phyloP scores from a whole-genome alignment of 2,797 vertebrate species.

The Salarias fasciatus region DNA sequence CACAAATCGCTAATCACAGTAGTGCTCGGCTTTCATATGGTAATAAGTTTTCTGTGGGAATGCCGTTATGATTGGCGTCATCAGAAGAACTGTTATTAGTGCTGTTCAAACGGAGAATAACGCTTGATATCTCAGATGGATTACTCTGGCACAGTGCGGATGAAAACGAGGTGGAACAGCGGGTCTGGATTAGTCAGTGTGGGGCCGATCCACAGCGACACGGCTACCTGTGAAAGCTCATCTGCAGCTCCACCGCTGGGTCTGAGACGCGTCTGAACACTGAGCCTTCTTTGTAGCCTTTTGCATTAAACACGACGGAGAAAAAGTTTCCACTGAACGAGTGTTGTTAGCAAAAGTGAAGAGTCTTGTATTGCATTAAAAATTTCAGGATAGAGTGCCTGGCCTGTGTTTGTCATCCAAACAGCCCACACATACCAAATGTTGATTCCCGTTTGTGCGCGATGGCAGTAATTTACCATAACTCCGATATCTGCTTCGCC shows the following conservation, averaged over 20 bases:
- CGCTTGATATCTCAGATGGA: slow-evolving; percentile 42
- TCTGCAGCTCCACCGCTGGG: not conserved
- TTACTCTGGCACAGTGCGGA: slow-evolving; percentile 45
- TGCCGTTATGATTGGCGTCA: slow-evolving; percentile 52
- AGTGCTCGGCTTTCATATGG: slow-evolving; percentile 47
- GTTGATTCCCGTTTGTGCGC: slow-evolving; percentile 16
- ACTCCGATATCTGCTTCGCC: slow-evolving; percentile 12
- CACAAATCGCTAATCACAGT: slow-evolving; percentile 60
- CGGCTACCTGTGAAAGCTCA: slow-evolving; percentile 42
- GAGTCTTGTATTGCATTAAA: slow-evolving; percentile 3
- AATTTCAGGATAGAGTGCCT: not conserved
- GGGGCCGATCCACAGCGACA: slow-evolving; percentile 38
- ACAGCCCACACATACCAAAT: not conserved
- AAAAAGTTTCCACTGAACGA: slow-evolving; percentile 27
- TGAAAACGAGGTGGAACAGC: slow-evolving; percentile 34
- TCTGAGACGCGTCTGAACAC: slow-evolving; percentile 34
- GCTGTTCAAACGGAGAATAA: slow-evolving; percentile 62
- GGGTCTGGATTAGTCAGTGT: slow-evolving; percentile 45
- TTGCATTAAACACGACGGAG: slow-evolving; percentile 2
- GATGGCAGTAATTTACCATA: slow-evolving; percentile 36
- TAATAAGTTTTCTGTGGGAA: slow-evolving; percentile 57
- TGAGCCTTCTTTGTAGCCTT: not conserved
- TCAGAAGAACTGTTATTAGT: slow-evolving; percentile 50
- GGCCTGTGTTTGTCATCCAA: not conserved
- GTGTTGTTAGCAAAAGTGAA: slow-evolving; percentile 16